These are phyloP conservation scores for Bombus pascuorum DNA, from an alignment of 1,140 invertebrate genomes.

Conservation along the genomic window DNA sequence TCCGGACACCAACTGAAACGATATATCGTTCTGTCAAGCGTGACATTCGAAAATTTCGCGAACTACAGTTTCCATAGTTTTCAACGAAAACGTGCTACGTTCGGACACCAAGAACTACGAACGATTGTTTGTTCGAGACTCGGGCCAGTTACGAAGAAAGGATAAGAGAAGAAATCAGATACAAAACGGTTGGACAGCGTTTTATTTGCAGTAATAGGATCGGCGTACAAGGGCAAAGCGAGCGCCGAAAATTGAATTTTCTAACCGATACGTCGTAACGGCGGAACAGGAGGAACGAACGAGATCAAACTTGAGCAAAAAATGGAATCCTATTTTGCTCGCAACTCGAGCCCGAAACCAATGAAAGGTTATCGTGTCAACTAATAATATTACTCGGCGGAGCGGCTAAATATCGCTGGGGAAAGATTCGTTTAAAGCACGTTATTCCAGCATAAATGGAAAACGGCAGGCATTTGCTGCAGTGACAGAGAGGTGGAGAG, in stretches of 20 bases:
- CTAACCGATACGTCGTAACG: not conserved
- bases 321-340: no score
- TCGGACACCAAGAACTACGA: no score
- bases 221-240: not conserved
- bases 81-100: not conserved
- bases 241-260: slow-evolving; percentile 7
- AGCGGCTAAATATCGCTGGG: not conserved
- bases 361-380: not conserved
- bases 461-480: not conserved
- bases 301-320: no score
- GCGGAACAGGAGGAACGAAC: no score
- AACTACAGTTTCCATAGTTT: not conserved
- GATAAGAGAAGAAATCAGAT: not conserved
- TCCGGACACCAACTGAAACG: not conserved
- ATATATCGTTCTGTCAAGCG: not conserved
- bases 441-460: slow-evolving; percentile 2
- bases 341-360: no score
- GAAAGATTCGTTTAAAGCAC: not conserved
- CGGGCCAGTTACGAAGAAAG: no score
- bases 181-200: not conserved
- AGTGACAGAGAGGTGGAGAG: not conserved
- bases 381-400: not conserved
- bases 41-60: not conserved
- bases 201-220: not conserved
- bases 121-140: no score